Conservation (phyloP, 2,888 invertebrate species). For the Aphodius sticticus region DNA sequence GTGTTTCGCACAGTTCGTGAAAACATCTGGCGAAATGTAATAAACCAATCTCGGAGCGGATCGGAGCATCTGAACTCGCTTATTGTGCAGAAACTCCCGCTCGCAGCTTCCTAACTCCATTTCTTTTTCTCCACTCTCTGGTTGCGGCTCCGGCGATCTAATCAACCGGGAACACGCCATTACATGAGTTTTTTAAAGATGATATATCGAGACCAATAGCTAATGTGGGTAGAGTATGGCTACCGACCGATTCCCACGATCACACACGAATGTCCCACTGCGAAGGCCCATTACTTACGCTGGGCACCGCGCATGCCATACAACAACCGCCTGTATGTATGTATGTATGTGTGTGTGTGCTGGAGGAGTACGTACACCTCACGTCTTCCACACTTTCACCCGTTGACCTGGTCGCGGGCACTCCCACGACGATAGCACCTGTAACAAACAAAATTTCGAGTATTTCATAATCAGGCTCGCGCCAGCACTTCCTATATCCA, state of each 20-base stretch:
- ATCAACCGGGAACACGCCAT: slow-evolving; percentile 29
- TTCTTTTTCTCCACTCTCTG: neutral
- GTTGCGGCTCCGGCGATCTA: neutral
- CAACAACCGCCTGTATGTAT: slow-evolving; percentile 28
- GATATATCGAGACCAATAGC: slow-evolving; percentile 41
- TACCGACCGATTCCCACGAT: slow-evolving; percentile 43
- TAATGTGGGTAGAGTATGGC: slow-evolving; percentile 41
- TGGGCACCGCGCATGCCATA: slow-evolving; percentile 38
- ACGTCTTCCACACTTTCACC: slow-evolving; percentile 43
- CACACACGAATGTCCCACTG: slow-evolving; percentile 42
- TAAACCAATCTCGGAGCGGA: neutral
- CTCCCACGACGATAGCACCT: slow-evolving; percentile 44
- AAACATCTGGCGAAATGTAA: neutral
- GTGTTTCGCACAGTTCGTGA: neutral
- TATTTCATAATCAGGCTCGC: slow-evolving; percentile 34
- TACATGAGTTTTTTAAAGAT: slow-evolving; percentile 35
- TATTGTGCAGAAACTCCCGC: neutral
- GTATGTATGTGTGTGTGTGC: slow-evolving; percentile 28
- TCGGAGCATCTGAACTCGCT: neutral
- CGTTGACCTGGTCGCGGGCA: slow-evolving; percentile 41
- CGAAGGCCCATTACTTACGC: slow-evolving; percentile 41
- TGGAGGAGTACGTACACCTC: slow-evolving; percentile 28
- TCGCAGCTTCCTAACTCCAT: neutral
- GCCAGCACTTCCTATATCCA: neutral
- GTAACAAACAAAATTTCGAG: slow-evolving; percentile 39